Conservation (phyloP, 2,888 invertebrate species). For the Lochmaea capreae region DNA sequence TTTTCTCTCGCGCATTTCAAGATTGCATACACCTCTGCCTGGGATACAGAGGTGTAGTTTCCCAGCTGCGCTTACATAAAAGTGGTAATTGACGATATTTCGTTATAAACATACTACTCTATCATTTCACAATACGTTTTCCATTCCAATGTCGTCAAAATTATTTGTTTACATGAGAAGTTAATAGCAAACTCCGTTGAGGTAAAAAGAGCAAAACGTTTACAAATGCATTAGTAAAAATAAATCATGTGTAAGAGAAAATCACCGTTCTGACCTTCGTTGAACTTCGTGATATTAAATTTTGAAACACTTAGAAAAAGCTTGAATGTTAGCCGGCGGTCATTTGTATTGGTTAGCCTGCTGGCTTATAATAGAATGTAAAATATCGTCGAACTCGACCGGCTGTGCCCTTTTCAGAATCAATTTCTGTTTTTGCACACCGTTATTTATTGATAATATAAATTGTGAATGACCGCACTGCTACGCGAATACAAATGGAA, state of each 20-base stretch:
- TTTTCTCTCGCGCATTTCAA: no score
- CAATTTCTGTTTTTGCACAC: constrained; percentile 58
- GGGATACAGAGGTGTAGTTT: no score
- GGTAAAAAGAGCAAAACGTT: no score
- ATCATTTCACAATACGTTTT: no score
- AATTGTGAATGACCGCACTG: constrained; percentile 58
- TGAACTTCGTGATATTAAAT: constrained; percentile 34
- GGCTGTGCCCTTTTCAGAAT: constrained; percentile 55
- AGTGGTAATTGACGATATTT: no score
- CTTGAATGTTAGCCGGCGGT: constrained; percentile 38
- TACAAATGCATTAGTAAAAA: constrained; percentile 19
- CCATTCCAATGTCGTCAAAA: no score
- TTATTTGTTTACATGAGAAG: no score
- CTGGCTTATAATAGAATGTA: constrained; percentile 59
- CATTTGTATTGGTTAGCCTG: constrained; percentile 47
- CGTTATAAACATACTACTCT: no score
- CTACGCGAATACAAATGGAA: constrained; percentile 56
- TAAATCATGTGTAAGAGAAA: constrained; percentile 29
- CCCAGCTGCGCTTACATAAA: no score
- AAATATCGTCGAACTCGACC: constrained; percentile 53
- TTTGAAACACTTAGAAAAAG: constrained; percentile 38
- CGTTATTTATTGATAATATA: constrained; percentile 63
- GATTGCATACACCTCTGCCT: no score
- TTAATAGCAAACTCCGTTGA: no score
- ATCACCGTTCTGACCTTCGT: constrained; percentile 28